These are phyloP conservation scores for Saxicola maurus DNA, from an alignment of 2,797 vertebrate species.

Conservation along the genomic window DNA sequence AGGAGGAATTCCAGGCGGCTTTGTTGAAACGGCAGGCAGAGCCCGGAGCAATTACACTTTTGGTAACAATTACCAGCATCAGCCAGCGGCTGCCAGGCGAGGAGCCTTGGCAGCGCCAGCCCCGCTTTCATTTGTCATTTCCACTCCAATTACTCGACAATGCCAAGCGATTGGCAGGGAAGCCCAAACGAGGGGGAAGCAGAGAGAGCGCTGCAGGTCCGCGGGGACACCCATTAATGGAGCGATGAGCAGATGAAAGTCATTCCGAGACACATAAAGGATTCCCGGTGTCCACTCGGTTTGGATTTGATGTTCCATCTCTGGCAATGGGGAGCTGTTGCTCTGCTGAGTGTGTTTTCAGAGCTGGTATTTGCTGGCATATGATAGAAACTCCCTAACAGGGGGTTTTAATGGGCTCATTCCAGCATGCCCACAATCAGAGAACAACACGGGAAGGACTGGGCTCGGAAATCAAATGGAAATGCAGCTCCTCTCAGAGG, in stretches of 20 bases:
- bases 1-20: constrained; percentile 27
- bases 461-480: background rate
- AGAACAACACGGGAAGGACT: rapidly evolving
- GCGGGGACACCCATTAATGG: background rate
- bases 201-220: background rate
- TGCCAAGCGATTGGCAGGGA: constrained; percentile 18
- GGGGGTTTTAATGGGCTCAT: background rate
- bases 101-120: constrained; percentile 54
- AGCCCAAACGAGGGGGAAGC: constrained; percentile 9
- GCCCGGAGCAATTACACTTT: constrained; percentile 50
- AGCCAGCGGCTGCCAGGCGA: constrained; percentile 24
- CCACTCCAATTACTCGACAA: constrained; percentile 62
- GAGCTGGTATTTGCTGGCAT: background rate
- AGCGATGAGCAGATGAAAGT: constrained; percentile 24
- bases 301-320: background rate
- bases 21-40: constrained; percentile 39
- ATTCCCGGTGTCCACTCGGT: background rate
- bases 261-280: background rate
- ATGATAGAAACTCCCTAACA: background rate
- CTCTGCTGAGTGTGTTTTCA: background rate
- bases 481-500: background rate
- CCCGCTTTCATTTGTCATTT: constrained; percentile 41
- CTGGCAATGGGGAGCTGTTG: background rate
- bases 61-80: constrained; percentile 55
- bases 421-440: background rate